Evolutionary conservation across 2,888 invertebrate species (phyloP), one percentile per base, ranked within the genome.

Genomic region (Eutolmus rufibarbis): DNA sequence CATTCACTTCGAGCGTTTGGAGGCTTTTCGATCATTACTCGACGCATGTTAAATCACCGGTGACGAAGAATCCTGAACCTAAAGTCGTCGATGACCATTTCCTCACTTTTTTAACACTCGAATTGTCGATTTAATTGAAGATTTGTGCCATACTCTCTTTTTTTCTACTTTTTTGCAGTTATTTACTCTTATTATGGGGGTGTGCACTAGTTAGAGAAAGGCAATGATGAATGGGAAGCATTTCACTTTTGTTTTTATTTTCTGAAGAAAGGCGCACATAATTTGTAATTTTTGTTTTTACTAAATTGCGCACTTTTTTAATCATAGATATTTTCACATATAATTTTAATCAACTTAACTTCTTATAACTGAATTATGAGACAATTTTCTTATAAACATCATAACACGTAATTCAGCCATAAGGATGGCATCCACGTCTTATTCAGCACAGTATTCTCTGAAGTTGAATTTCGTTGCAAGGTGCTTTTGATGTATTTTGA

Each of bases 11-110:
- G 14, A 46, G 4, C 57, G 28, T 40, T 57, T 37, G 28, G 34
- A 56, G 19, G 37, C 57, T n/a, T 3, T n/a, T 31, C 34, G 9
- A 66, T 66, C 34, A 66, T 84, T 84, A 84, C 66, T 46, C 23
- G 37, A 84, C 82, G 66, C 66, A 84, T 66, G 82, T 84, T 84
- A 84, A 84, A 51, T 56, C 81, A 81, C 31, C 81, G 56, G 51
- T 81, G 34, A 81, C 81, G 56, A 81, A 14, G 66, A 66, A n/a
- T 66, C 66, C 66, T 66, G 12, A 28, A 23, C 23, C 66, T 23
- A 23, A 28, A 66, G 23, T 28, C n/a, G n/a, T 28, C 9, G 46
- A 56, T 57, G 81, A 81, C n/a, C 81, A 31, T 81, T 81, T 81
- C 34, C 57, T 56, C 56, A 66, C 51, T 28, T 81, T 78, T 81